These are phyloP conservation scores for Acanthornis magna DNA, from an alignment of 2,797 vertebrate genomes.

Conservation along the genomic window DNA sequence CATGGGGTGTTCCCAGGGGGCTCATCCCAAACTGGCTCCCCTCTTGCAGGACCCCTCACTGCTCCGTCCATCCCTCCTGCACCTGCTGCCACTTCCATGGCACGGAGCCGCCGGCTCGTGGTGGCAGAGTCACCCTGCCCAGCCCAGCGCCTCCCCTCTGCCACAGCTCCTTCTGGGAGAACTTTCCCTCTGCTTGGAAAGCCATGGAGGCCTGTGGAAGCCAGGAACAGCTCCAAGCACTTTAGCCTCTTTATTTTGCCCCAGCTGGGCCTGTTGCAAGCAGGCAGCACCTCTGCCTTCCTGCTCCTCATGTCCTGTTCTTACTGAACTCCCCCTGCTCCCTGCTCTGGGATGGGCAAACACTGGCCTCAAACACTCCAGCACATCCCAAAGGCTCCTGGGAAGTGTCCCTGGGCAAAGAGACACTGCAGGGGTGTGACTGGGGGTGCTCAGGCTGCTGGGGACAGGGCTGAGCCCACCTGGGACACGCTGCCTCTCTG, in stretches of 20 bases:
- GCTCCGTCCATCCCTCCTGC: neutral
- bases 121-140: neutral
- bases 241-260: neutral
- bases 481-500: neutral
- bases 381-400: neutral
- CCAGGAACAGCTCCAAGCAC: neutral
- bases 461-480: neutral
- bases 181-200: neutral
- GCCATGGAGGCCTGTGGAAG: neutral
- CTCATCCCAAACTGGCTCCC: neutral
- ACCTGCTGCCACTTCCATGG: rapidly evolving
- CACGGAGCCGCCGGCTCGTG: rapidly evolving
- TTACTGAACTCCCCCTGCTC: neutral
- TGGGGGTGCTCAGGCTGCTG: neutral
- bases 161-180: neutral
- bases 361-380: rapidly evolving
- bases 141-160: neutral
- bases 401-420: neutral
- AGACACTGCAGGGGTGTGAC: rapidly evolving
- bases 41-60: neutral
- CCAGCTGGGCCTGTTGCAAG: neutral
- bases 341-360: neutral
- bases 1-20: neutral
- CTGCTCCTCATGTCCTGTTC: neutral
- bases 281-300: neutral